These are phyloP conservation scores for Vanessa tameamea DNA, from an alignment of 1,140 invertebrate genomes.

Conservation along the genomic window DNA sequence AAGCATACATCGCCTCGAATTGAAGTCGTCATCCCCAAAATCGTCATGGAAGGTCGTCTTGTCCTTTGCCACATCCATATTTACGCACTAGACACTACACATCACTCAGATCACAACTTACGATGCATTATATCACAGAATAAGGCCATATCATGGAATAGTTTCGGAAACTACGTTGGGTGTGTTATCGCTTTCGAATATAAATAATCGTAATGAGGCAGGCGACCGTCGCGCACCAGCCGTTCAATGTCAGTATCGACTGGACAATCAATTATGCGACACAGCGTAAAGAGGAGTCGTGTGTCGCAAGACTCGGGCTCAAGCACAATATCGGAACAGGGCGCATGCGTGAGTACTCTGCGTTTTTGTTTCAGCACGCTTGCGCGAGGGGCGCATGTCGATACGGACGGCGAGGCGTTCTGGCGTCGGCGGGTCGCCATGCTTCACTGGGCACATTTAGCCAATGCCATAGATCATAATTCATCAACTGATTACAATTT, in stretches of 20 bases:
- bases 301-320: constrained; percentile 60
- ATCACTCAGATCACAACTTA: constrained; percentile 50
- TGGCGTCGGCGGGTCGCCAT: constrained; percentile 63
- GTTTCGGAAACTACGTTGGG: constrained; percentile 41
- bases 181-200: constrained; percentile 54
- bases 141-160: constrained; percentile 42
- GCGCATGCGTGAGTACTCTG: constrained; percentile 62
- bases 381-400: constrained; percentile 58
- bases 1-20: constrained; percentile 71
- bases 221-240: constrained; percentile 58
- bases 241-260: constrained; percentile 77
- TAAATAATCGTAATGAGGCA: constrained; percentile 65
- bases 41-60: constrained; percentile 58
- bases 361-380: constrained; percentile 49
- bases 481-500: constrained; percentile 31
- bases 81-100: constrained; percentile 53
- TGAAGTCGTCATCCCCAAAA: constrained; percentile 63
- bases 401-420: constrained; percentile 48
- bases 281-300: constrained; percentile 65
- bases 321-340: constrained; percentile 44
- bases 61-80: constrained; percentile 69
- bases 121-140: constrained; percentile 53
- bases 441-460: constrained; percentile 46
- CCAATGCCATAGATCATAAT: constrained; percentile 37
- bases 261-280: constrained; percentile 77